Evolutionary conservation across 2,113 vertebrate species (phyloP), one percentile per base, ranked within the genome.

Genomic region (Dinomys branickii): DNA sequence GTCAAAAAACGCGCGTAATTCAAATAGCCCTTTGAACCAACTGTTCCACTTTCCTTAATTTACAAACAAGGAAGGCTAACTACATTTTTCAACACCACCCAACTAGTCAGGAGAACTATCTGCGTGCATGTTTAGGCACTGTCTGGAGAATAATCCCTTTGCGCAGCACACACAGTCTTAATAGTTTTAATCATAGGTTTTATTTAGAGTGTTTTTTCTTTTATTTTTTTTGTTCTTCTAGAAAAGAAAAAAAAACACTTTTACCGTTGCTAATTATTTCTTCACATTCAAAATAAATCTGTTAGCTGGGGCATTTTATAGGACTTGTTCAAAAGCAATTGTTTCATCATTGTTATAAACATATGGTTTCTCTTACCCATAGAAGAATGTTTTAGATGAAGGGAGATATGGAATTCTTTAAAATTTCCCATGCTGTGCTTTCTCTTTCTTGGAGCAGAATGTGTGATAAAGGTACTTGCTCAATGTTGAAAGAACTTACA

Each of bases 221-320:
- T 56, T 10, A 8, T 33, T 63, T 97, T 63, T 97, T 90, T 44
- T 86, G 38, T 2, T 94, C 4, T 44, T 80, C 17, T 59, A 47
- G 8, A 94, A 44, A 61, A 75, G 41, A 88, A 94, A 7, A 86
- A 77, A 92, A 58, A 0, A 0, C 2, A 52, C 54, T 63, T 85
- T 85, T 81, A 1, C 67, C 56, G 0, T 87, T 92, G 24, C 11
- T 82, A 52, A 44, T 80, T 73, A 89, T 3, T 44, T 75, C 91
- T 89, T 58, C 28, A 94, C 6, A 61, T 38, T 91, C 12, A 88
- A 94, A 96, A 93, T 85, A 7, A 91, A 95, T 1, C 56, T 88
- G 71, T 86, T 19, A 92, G 13, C 20, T 59, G 16, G 14, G 2
- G 17, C 3, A 30, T 20, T 80, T 89, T 69, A 50, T 0, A 77